Evolutionary conservation across 2,113 vertebrate species (phyloP), one percentile per base, ranked within the genome.

Genomic region (Camelus dromedarius): DNA sequence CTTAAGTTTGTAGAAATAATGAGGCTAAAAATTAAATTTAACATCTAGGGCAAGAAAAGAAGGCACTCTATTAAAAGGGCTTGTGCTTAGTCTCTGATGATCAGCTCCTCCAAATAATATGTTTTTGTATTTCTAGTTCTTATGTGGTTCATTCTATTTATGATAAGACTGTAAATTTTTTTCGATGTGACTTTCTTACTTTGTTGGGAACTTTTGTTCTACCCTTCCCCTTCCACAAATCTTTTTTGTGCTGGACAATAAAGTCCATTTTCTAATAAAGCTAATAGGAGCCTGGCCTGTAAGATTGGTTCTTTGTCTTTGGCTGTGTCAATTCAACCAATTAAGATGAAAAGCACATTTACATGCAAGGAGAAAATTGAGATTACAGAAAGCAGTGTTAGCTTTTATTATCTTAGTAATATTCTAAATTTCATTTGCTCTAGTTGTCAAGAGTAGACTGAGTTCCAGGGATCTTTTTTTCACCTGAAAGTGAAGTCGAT

Each of bases 361-460:
- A 95, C 89, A 95, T 92, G 86, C 91, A 66, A 89, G 93, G 76
- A 96, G 77, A 97, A 96, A 98, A 95, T 38, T 97, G 93, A 97
- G 96, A 97, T 97, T 97, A 96, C 70, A 96, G 77, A 62, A 95
- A 87, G 82, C 91, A 76, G 16, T 94, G 93, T 82, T 95, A 81
- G 96, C 93, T 96, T 97, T 97, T 89, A 96, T 98, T 98, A 98
- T 97, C 95, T 95, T 93, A 93, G 95, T 96, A 97, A 95, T 97
- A 93, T 93, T 97, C 84, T 96, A 91, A 97, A 79, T 97, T 96
- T 97, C 96, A 95, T 97, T 96, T 93, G 86, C 93, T 97, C 82
- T 87, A 86, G 86, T 96, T 98, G 89, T 83, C 96, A 97, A 89
- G 86, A 95, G 92, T 28, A 95, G 89, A 79, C 67, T 64, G 89